Evolutionary conservation across 2,113 vertebrate genomes (phyloP).

Genomic region (Phylloscopus trochilus): DNA sequence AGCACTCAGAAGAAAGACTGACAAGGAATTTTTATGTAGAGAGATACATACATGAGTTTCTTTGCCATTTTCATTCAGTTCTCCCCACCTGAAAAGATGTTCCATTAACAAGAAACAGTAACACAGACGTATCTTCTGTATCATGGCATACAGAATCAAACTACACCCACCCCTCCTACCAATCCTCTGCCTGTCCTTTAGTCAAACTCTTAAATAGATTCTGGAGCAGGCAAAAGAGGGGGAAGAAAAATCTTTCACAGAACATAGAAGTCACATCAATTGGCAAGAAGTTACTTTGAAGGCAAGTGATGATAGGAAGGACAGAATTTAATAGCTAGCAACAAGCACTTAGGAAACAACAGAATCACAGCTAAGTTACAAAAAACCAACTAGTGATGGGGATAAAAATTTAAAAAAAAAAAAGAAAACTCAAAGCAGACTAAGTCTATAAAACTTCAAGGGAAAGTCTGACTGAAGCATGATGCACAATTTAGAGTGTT

Average conservation of each 20-base stretch:
- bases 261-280: neutral
- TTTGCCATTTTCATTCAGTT: neutral
- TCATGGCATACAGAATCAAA: neutral
- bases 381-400: neutral
- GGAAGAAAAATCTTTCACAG: neutral
- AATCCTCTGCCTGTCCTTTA: neutral
- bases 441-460: neutral
- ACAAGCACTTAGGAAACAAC: neutral
- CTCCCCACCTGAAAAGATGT: neutral
- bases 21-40: neutral
- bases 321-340: neutral
- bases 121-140: neutral
- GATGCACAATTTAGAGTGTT: neutral
- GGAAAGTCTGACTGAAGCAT: neutral
- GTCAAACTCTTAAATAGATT: neutral
- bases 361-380: neutral
- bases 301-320: neutral
- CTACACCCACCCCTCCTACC: neutral
- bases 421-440: neutral
- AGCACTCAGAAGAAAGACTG: neutral
- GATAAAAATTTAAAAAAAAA: neutral
- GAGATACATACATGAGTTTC: neutral
- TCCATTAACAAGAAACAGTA: neutral
- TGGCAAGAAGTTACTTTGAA: neutral
- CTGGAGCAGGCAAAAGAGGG: neutral